phyloP scores from a whole-genome alignment of 1,140 invertebrate species.

The Idris sp. region DNA sequence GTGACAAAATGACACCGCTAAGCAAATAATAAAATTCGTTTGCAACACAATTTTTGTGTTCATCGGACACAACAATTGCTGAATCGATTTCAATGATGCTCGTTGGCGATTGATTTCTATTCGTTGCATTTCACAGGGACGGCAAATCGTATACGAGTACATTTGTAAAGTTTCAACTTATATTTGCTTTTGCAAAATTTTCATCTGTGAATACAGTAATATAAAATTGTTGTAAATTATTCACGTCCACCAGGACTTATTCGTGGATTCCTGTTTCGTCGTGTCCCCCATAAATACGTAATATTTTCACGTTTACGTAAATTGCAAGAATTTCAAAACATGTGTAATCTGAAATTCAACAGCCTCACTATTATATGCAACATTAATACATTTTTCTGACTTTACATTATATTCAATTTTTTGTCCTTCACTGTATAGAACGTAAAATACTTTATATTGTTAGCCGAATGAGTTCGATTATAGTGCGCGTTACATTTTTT shows the following conservation, averaged over 20 bases:
- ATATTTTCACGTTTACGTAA: conserved; percentile 51
- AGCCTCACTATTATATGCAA: conserved; percentile 11
- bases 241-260: conserved; percentile 48
- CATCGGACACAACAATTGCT: conserved; percentile 43
- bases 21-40: conserved; percentile 46
- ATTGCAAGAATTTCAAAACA: conserved; percentile 48
- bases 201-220: conserved; percentile 41
- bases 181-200: conserved; percentile 55
- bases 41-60: conserved; percentile 31
- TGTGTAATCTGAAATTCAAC: conserved; percentile 47
- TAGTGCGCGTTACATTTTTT: background rate
- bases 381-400: conserved; percentile 40
- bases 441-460: conserved; percentile 14
- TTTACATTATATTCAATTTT: conserved; percentile 34
- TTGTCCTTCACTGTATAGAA: conserved; percentile 2
- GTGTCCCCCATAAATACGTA: conserved; percentile 44
- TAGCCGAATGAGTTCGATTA: conserved; percentile 6
- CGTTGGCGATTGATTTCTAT: conserved; percentile 41
- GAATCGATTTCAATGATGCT: conserved; percentile 48
- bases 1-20: conserved; percentile 39
- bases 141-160: conserved; percentile 36
- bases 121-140: conserved; percentile 45
- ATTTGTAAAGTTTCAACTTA: conserved; percentile 56
- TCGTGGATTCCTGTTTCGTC: conserved; percentile 40
- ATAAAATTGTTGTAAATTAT: conserved; percentile 55